These are phyloP conservation scores for Ceratina japonica DNA, from an alignment of 1,140 invertebrate species.

Conservation along the genomic window DNA sequence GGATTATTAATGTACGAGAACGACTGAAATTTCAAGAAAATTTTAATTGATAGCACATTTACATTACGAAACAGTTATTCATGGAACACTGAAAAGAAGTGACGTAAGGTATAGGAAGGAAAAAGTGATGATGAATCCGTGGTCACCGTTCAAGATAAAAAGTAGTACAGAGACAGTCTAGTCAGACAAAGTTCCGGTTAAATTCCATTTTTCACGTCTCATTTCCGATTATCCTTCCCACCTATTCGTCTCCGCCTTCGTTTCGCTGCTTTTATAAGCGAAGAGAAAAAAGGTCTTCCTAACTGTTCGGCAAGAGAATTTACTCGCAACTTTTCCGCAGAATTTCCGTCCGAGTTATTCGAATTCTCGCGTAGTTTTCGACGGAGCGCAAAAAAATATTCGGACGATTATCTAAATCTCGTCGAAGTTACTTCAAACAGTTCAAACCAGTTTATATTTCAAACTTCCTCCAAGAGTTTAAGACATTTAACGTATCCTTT, in stretches of 20 bases:
- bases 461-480: background rate
- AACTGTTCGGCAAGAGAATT: slow-evolving; percentile 27
- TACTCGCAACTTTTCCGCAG: background rate
- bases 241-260: slow-evolving; percentile 41
- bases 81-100: too few species aligned
- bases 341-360: slow-evolving; percentile 34
- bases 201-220: slow-evolving; percentile 55
- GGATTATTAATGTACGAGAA: too few species aligned
- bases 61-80: too few species aligned
- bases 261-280: slow-evolving; percentile 28
- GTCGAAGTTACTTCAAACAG: background rate
- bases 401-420: slow-evolving; percentile 2
- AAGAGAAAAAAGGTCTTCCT: slow-evolving; percentile 11
- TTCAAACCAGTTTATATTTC: background rate
- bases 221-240: slow-evolving; percentile 58
- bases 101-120: background rate
- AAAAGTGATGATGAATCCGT: background rate
- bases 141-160: too few species aligned
- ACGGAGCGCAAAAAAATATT: slow-evolving; percentile 18
- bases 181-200: slow-evolving; percentile 15
- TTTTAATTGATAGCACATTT: too few species aligned
- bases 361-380: slow-evolving; percentile 5
- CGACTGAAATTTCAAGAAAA: too few species aligned
- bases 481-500: background rate
- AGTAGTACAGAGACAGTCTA: background rate